Evolutionary conservation across 2,888 invertebrate genomes (phyloP), one percentile per base, ranked within the genome.

Genomic region (Drosophila mulleri): DNA sequence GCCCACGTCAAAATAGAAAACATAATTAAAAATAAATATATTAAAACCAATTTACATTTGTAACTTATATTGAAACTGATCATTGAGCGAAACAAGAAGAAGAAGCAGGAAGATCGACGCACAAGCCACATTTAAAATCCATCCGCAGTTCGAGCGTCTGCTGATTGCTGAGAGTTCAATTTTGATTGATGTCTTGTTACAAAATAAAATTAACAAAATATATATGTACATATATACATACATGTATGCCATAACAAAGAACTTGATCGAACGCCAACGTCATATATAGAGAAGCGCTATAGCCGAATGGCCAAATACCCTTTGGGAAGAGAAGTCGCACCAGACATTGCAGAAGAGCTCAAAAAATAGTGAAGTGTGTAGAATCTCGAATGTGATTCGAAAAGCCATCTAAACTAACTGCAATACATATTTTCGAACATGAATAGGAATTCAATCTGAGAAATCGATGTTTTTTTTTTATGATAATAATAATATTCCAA

Each of bases 1-100:
- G 88, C 83, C 75, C 82, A 80, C 86, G 85, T 68, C 80, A 77
- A 84, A 61, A 71, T 67, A 58, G 61, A 50, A 65, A 69, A 67
- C 59, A 56, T 69, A 76, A 73, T 64, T 65, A 64, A 23, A 35
- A 2, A 35, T 12, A 35, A 12, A 32, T 50, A 20, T 12, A 14
- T 52, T 35, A 2, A 52, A 20, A 37, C 14, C 14, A 37, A 37
- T 52, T 20, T 16, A 39, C 20, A 23, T 23, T 23, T 23, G 20
- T 23, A 23, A 72, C 37, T 67, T n/a, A 23, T 20, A 14, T 53
- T 23, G 39, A 39, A 39, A 23, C 23, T n/a, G 52, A 50, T 32
- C 66, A 56, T 50, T 39, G 65, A 58, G 56, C 7, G 26, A 16
- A 14, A 1, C 1, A 26, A 58, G 53, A 37, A 32, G 12, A 37